Base-by-base conservation (phyloP, 2,797 vertebrate species). In the Enteromius radiatus region DNA sequence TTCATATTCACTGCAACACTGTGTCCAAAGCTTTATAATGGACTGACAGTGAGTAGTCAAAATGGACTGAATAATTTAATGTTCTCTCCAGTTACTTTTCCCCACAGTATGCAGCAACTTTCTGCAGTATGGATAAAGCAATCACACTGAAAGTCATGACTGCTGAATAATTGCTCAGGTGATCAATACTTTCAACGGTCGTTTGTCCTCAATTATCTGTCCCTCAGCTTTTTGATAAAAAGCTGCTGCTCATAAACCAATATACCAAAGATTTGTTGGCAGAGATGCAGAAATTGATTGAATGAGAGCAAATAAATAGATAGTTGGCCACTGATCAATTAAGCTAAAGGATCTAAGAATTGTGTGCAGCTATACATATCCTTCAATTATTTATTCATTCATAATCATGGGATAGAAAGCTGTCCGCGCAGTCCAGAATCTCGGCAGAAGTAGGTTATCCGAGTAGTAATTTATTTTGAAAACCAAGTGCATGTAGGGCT, bases 71-170 rank as follows among this genome's bases (percentile, higher is more conserved):
- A 61, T 76, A 28, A 63, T 63, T 76, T 21, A 41, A 76, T 23
- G 54, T 36, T 41, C 33, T 38, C 52, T 59, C 33, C 36, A 28
- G 14, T 76, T 61, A 61, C 36, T 59, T 26, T 17, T 19, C 54
- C 36, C 36, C 26, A 12, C 54, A 12, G 54, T 43, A 11, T 76
- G 54, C 36, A 59, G 74, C 54, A 61, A n/a, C 1, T 28, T 76
- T 61, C 54, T 41, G 36, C 54, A 59, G 23, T 26, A 77, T 33
- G 75, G 75, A 77, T 63, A 47, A 77, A 47, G 36, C 56, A 77
- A 77, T 64, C 38, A 45, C 61, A 59, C 26, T 64, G 38, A 64
- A 63, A 63, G 56, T 41, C 75, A 41, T 0, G 1, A 77, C 8
- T 47, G 38, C 26, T 47, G 56, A 77, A 17, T 28, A 45, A 76